Evolutionary conservation across 2,113 vertebrate species (phyloP).

Genomic region (Cyanocitta stelleri): DNA sequence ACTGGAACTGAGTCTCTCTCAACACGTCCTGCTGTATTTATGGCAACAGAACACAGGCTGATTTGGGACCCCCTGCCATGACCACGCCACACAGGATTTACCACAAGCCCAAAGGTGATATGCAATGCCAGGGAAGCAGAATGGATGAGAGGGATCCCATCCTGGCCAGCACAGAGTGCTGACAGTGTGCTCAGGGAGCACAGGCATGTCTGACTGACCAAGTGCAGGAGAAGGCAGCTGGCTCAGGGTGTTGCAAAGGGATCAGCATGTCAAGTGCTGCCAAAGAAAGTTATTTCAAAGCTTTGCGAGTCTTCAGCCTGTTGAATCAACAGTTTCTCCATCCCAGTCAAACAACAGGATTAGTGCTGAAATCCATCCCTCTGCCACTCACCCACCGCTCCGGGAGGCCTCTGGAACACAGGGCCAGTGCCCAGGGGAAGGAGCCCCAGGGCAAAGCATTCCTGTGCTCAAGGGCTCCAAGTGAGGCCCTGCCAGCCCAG

Average conservation of each 20-base stretch:
- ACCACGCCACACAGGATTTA: background rate
- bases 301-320: background rate
- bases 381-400: background rate
- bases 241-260: background rate
- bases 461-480: background rate
- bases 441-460: background rate
- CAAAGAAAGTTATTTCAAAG: slow-evolving; percentile 50
- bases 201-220: background rate
- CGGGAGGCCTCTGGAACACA: background rate
- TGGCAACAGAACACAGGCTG: background rate
- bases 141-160: background rate
- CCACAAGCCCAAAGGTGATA: background rate
- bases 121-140: background rate
- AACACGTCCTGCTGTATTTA: background rate
- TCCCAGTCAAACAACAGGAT: slow-evolving; percentile 32
- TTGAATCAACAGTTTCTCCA: slow-evolving; percentile 46
- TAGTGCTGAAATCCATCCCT: background rate
- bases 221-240: slow-evolving; percentile 6
- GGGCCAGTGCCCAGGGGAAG: background rate
- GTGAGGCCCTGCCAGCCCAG: background rate
- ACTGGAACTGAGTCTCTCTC: background rate
- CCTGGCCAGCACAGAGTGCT: background rate
- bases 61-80: background rate
- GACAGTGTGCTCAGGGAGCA: background rate
- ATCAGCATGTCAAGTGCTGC: slow-evolving; percentile 28